These are phyloP conservation scores for Amazona finschi DNA, from an alignment of 2,797 vertebrate species.

Conservation along the genomic window DNA sequence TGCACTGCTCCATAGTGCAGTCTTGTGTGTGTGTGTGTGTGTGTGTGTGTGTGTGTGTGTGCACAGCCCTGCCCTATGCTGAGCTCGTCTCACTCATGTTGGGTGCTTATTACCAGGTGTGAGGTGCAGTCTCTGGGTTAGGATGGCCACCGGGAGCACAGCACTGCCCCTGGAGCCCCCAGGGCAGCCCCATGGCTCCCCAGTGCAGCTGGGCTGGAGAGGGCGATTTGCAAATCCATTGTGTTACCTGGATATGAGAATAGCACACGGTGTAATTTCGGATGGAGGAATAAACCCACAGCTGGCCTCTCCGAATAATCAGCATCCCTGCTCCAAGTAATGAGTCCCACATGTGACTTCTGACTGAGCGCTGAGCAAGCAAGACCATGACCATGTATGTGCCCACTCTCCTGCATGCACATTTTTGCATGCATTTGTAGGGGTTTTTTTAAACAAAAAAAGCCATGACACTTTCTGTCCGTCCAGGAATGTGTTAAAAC, in stretches of 20 bases:
- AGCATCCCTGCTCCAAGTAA: background rate
- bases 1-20: background rate
- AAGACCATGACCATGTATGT: rapidly evolving
- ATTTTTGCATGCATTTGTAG: background rate
- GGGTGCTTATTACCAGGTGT: rapidly evolving
- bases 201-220: background rate
- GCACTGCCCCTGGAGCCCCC: background rate
- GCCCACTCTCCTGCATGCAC: background rate
- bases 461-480: background rate
- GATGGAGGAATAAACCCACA: background rate
- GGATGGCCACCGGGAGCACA: background rate
- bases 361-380: background rate
- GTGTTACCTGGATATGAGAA: rapidly evolving
- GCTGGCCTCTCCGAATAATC: background rate
- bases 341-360: rapidly evolving
- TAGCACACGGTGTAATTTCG: rapidly evolving
- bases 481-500: background rate
- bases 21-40: rapidly evolving
- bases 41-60: background rate
- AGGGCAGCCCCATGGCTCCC: rapidly evolving
- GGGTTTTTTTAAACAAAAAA: background rate
- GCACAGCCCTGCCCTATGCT: background rate
- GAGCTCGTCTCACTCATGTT: background rate
- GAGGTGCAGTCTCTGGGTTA: background rate
- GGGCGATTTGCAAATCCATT: background rate